Conservation (phyloP, 2,797 vertebrate species). For the Cebuella pygmaea region DNA sequence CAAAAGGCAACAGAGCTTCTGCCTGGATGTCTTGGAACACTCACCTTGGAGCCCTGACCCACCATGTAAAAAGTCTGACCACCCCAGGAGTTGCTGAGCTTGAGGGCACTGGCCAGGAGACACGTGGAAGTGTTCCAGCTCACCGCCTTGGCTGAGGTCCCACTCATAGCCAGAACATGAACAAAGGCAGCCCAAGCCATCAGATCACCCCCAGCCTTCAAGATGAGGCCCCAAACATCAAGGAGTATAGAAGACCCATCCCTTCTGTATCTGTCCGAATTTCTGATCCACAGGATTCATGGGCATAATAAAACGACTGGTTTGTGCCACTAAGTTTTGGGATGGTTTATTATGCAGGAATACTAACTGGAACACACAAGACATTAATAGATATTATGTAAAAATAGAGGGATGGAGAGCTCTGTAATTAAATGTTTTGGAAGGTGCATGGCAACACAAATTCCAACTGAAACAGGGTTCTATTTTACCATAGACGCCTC, state of each 20-base stretch:
- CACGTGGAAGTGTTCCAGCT: background rate
- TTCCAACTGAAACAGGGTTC: background rate
- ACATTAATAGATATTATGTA: background rate
- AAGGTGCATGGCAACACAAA: background rate
- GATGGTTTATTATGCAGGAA: background rate
- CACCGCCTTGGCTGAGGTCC: background rate
- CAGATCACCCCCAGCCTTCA: background rate
- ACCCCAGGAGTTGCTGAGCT: background rate
- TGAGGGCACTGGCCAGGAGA: background rate
- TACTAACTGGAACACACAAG: background rate
- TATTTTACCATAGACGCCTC: background rate
- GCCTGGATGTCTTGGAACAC: background rate
- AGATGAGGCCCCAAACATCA: background rate
- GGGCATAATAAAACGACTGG: background rate
- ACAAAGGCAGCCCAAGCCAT: background rate
- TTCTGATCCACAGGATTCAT: background rate
- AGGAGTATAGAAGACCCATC: background rate
- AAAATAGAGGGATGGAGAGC: background rate
- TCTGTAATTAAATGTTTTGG: conserved; percentile 16
- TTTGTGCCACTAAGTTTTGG: background rate
- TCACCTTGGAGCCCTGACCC: background rate
- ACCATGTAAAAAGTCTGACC: background rate
- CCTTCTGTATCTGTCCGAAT: background rate
- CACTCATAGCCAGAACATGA: background rate
- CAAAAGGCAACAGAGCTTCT: background rate